phyloP scores from a whole-genome alignment of 2,888 invertebrate species.

The Drosophila melanocephala region DNA sequence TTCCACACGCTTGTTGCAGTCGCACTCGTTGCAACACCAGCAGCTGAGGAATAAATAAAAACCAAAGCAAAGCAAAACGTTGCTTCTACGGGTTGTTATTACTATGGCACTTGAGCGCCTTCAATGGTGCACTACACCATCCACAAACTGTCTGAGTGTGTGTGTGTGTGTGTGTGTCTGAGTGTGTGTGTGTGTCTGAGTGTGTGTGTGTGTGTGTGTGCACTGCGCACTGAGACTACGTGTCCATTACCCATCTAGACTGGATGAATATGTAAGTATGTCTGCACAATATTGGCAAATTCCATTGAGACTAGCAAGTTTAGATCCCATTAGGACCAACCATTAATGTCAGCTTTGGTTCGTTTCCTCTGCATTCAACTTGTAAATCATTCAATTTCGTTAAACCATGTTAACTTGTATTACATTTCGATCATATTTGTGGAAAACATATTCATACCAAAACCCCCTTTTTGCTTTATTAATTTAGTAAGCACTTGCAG shows the following conservation, averaged over 20 bases:
- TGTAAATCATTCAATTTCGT: background rate
- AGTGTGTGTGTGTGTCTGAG: background rate
- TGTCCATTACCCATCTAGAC: slow-evolving; percentile 14
- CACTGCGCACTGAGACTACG: slow-evolving; percentile 6
- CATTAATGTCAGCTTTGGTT: background rate
- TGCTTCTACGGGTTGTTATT: slow-evolving; percentile 23
- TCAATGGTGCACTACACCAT: slow-evolving; percentile 7
- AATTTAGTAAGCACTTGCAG: too few relatives aligned
- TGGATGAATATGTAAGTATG: background rate
- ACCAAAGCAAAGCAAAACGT: slow-evolving; percentile 20
- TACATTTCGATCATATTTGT: too few relatives aligned
- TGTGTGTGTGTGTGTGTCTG: background rate
- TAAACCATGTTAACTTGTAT: background rate
- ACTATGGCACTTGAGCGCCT: slow-evolving; percentile 9
- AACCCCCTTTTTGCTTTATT: too few relatives aligned
- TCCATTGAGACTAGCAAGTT: background rate
- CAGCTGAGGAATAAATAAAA: slow-evolving; percentile 16
- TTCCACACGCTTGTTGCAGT: background rate
- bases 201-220: background rate
- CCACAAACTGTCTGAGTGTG: background rate
- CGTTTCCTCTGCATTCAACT: background rate
- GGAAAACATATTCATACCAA: background rate
- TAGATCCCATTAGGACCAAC: background rate
- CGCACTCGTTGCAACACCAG: slow-evolving; percentile 4
- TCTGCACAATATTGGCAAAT: background rate